phyloP scores from a whole-genome alignment of 2,113 vertebrate genomes.

The Miniopterus natalensis region DNA sequence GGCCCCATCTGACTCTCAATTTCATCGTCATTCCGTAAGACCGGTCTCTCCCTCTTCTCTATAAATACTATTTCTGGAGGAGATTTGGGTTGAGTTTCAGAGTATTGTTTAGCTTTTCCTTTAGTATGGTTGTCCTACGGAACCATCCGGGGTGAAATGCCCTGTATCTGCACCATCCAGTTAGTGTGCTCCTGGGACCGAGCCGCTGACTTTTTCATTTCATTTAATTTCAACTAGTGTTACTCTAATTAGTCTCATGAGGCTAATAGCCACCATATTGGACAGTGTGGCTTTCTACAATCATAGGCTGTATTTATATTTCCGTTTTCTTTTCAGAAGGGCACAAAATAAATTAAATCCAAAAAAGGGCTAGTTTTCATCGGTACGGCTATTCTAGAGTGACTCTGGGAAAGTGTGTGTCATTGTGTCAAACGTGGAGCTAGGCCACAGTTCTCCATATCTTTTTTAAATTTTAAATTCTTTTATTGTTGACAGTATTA shows the following conservation, averaged over 20 bases:
- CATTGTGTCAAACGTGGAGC: background rate
- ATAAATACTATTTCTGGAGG: background rate
- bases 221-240: background rate
- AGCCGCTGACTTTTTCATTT: background rate
- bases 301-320: background rate
- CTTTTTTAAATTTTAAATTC: too few species aligned
- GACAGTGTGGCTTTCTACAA: background rate
- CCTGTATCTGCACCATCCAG: rapidly evolving
- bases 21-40: too few species aligned
- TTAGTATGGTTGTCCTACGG: rapidly evolving
- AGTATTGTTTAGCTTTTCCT: background rate
- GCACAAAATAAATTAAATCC: background rate
- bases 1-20: background rate
- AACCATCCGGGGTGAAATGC: background rate
- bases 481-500: too few species aligned
- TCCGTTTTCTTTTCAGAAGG: background rate
- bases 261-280: background rate
- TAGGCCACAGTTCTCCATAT: background rate
- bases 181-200: rapidly evolving
- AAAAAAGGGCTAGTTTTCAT: background rate
- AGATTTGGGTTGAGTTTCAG: background rate
- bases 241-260: background rate
- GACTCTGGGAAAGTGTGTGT: background rate
- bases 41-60: background rate
- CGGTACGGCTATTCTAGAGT: background rate